Evolutionary conservation across 2,888 invertebrate genomes (phyloP).

Genomic region (Andrena chrysosceles): DNA sequence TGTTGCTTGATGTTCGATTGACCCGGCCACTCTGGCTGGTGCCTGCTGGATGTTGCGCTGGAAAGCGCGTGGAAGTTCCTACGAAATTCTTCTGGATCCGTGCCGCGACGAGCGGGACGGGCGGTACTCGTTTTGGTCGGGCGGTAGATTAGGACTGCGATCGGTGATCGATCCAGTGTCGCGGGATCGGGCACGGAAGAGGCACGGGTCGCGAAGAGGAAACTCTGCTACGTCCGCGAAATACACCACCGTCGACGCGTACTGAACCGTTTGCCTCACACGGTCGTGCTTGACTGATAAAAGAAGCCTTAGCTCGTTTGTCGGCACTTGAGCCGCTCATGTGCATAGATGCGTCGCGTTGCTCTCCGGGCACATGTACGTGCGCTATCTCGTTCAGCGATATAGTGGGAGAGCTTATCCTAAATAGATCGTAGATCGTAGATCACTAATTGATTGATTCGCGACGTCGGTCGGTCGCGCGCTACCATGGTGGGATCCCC

Average conservation of each 20-base stretch:
- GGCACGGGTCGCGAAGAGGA: not conserved
- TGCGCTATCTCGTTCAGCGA: constrained; percentile 63
- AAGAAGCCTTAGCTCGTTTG: constrained; percentile 64
- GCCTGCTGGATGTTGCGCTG: not conserved
- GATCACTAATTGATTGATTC: constrained; percentile 59
- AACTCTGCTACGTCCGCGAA: not conserved
- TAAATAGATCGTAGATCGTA: constrained; percentile 50
- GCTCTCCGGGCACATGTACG: constrained; percentile 58
- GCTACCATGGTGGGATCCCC: not conserved
- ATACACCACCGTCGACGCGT: constrained; percentile 30
- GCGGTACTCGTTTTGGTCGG: not conserved
- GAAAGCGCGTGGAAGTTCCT: not conserved
- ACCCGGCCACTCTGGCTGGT: constrained; percentile 37
- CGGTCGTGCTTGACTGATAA: constrained; percentile 83
- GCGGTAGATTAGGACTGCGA: not conserved
- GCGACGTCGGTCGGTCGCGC: constrained; percentile 9
- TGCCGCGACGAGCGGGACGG: not conserved
- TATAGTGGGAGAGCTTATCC: constrained; percentile 43
- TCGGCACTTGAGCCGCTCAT: constrained; percentile 58
- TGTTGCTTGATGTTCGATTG: constrained; percentile 42
- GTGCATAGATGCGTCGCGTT: constrained; percentile 51
- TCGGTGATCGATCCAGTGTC: constrained; percentile 51
- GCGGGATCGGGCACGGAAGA: not conserved
- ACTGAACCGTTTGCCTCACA: constrained; percentile 76
- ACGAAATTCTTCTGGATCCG: not conserved